A percentile compares a stretch with the other conserved stretches of the same genome.
These are phyloP conservation scores for Ailuropoda melanoleuca DNA, from an alignment of 2,113 vertebrate species.

Conservation along the genomic window DNA sequence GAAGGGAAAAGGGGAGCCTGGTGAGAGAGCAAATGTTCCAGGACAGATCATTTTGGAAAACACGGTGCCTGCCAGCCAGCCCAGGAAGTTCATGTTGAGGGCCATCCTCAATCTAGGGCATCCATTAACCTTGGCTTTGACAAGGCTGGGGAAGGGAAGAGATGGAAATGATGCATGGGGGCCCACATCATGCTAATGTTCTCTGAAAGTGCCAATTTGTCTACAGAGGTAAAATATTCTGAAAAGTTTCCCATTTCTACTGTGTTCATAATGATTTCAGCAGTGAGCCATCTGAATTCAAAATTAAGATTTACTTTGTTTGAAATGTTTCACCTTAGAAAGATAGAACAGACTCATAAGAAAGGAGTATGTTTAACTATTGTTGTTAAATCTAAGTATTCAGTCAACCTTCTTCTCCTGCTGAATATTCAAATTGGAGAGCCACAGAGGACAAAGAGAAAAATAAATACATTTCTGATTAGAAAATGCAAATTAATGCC, in stretches of 20 bases:
- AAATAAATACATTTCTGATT: conserved; percentile 79
- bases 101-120: not conserved
- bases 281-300: conserved; percentile 55
- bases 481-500: conserved; percentile 72
- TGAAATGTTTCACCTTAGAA: conserved; percentile 65
- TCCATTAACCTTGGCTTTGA: not conserved
- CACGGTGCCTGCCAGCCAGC: conserved; percentile 3
- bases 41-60: conserved; percentile 49
- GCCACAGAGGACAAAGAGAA: conserved; percentile 67
- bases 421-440: conserved; percentile 76
- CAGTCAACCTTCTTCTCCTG: conserved; percentile 56
- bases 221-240: conserved; percentile 47
- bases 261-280: conserved; percentile 48
- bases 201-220: conserved; percentile 33
- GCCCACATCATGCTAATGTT: not conserved
- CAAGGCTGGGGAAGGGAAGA: not conserved
- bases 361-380: conserved; percentile 65
- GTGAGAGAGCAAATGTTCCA: conserved; percentile 69
- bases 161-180: not conserved
- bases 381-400: conserved; percentile 68
- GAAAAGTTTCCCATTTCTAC: conserved; percentile 47
- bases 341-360: conserved; percentile 37
- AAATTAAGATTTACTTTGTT: conserved; percentile 69
- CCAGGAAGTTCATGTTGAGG: conserved; percentile 64
- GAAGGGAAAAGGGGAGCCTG: conserved; percentile 45